A percentile compares a stretch with the other conserved stretches of the same genome.
Evolutionary conservation across 2,113 vertebrate species (phyloP).

Genomic region (Anguilla japonica): DNA sequence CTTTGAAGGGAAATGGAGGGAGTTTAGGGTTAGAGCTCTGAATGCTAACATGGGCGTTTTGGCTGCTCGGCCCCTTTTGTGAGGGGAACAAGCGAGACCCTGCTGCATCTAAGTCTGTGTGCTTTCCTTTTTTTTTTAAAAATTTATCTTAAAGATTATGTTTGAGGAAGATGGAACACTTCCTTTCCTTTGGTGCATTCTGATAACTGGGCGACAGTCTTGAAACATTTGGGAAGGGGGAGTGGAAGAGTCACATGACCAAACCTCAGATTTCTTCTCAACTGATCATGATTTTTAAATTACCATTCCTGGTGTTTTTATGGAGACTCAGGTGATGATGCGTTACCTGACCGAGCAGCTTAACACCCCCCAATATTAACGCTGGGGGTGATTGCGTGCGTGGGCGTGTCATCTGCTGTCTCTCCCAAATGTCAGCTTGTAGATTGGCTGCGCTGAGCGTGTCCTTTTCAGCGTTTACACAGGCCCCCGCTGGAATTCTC

Average conservation of each 20-base stretch:
- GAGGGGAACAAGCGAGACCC: no score
- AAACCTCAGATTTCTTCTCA: neutral
- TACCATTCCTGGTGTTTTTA: neutral
- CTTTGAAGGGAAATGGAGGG: neutral
- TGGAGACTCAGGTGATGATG: neutral
- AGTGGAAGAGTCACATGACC: neutral
- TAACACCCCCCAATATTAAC: neutral
- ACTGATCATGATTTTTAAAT: neutral
- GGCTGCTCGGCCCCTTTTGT: neutral
- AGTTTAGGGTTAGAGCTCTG: neutral
- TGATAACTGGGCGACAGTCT: neutral
- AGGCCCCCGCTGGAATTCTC: conserved; percentile 22
- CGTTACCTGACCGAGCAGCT: neutral
- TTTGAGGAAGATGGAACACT: neutral
- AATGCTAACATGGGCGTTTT: neutral
- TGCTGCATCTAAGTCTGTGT: neutral
- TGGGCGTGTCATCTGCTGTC: neutral
- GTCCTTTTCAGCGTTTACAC: neutral
- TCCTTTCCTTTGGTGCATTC: neutral
- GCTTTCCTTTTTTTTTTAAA: no score
- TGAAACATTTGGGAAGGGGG: neutral
- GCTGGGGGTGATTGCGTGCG: neutral
- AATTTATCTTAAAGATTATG: no score
- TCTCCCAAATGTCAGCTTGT: neutral
- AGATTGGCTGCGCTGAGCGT: neutral